Evolutionary conservation across 2,888 invertebrate genomes (phyloP).

Genomic region (Salticus scenicus): DNA sequence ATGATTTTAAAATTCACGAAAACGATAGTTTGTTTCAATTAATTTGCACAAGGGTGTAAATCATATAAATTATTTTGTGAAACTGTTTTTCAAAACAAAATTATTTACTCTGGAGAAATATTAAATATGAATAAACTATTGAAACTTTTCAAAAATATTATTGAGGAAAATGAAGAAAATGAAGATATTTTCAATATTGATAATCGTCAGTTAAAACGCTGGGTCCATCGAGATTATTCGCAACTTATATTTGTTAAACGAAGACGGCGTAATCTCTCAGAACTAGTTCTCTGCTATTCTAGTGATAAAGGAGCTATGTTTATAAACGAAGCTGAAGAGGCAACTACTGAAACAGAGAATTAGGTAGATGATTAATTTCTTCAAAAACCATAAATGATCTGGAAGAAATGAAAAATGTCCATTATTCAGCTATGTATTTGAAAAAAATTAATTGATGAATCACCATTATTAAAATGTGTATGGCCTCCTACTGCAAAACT

Average conservation of each 20-base stretch:
- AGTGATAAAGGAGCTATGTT: neutral
- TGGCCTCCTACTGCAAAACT: slow-evolving; percentile 15
- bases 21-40: too few species aligned
- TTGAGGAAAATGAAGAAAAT: neutral
- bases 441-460: neutral
- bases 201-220: neutral
- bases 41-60: too few species aligned
- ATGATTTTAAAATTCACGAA: too few species aligned
- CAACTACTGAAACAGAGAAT: neutral
- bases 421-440: neutral
- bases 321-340: neutral
- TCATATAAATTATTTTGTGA: neutral
- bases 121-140: neutral
- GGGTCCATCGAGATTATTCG: neutral
- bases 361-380: neutral
- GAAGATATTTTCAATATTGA: neutral
- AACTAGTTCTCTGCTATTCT: neutral
- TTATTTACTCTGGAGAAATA: neutral
- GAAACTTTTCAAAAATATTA: neutral
- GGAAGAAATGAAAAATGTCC: too few species aligned
- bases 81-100: neutral
- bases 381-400: too few species aligned
- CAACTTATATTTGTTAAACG: neutral
- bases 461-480: neutral
- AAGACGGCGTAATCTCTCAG: neutral